Conservation (phyloP, 2,888 invertebrate species). For the Thera britannica region DNA sequence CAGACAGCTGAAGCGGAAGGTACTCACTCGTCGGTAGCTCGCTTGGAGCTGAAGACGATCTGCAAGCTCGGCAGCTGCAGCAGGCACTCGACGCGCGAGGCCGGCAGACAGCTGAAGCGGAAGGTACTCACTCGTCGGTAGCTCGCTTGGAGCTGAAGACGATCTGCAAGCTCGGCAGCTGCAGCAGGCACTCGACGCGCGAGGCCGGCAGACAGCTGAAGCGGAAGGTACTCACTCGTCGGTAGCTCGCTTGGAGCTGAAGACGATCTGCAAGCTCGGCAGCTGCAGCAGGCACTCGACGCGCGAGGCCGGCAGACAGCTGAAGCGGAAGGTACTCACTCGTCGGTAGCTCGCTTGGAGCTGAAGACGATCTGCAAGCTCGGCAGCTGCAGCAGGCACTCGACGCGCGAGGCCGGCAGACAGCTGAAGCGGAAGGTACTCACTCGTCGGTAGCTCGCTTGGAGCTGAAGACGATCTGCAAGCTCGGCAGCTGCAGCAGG, state of each 20-base stretch:
- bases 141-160: conserved; percentile 97
- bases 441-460: conserved; percentile 86
- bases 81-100: conserved; percentile 97
- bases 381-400: conserved; percentile 97
- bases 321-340: conserved; percentile 92
- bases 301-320: conserved; percentile 96
- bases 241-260: conserved; percentile 94
- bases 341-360: conserved; percentile 89
- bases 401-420: conserved; percentile 96
- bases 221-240: conserved; percentile 87
- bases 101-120: conserved; percentile 97
- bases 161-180: conserved; percentile 98
- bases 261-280: conserved; percentile 98
- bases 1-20: not conserved
- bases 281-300: conserved; percentile 98
- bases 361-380: conserved; percentile 99
- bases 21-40: conserved; percentile 90
- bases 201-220: conserved; percentile 98
- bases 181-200: conserved; percentile 97
- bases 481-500: conserved; percentile 96
- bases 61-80: conserved; percentile 98
- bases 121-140: conserved; percentile 84
- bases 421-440: conserved; percentile 96
- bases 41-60: conserved; percentile 97
- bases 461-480: conserved; percentile 98